Base-by-base conservation (phyloP, 2,797 vertebrate species). In the Hydrolagus colliei region DNA sequence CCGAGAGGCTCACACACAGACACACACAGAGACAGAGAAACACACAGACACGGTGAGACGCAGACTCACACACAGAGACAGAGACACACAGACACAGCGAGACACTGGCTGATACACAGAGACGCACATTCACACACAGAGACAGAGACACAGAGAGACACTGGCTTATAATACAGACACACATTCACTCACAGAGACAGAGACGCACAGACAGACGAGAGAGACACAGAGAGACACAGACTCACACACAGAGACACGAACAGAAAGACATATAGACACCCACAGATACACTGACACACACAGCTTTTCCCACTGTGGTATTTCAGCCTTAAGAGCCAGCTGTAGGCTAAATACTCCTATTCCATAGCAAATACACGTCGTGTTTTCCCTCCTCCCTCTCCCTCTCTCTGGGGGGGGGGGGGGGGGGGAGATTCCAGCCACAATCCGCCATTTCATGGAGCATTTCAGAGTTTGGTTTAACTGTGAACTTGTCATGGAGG, bases 281-380 rank as follows among this genome's bases (percentile, higher is more conserved):
- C 72, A 73, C 2, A 73, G 16, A 22, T 2, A 73, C 72, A 73
- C 22, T 3, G 16, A 73, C 72, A 73, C 72, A 73, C 22, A 73
- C 2, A 52, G 41, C 1, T 52, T 77, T 89, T 87, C 87, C 87
- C 86, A 73, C 87, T 86, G 74, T 85, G 68, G 84, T 73, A 75
- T 72, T 82, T 84, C 76, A 52, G 35, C 86, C 86, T 86, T 85
- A 67, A 13, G 65, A 41, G 41, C 35, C 41, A 18, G 41, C 27
- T 14, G 63, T 20, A 16, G n/a, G 5, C n/a, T 10, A 16, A 14
- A 0, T 14, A 41, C 14, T 84, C 79, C 41, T 63, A 41, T 52
- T 84, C 79, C 79, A 4, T 65, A 27, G 65, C 79, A 3, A 6
- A 52, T 52, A 6, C 41, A 71, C 11, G 35, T 84, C 79, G 22